These are phyloP conservation scores for Amblyornis subalaris DNA, from an alignment of 2,113 vertebrate genomes.

Conservation along the genomic window DNA sequence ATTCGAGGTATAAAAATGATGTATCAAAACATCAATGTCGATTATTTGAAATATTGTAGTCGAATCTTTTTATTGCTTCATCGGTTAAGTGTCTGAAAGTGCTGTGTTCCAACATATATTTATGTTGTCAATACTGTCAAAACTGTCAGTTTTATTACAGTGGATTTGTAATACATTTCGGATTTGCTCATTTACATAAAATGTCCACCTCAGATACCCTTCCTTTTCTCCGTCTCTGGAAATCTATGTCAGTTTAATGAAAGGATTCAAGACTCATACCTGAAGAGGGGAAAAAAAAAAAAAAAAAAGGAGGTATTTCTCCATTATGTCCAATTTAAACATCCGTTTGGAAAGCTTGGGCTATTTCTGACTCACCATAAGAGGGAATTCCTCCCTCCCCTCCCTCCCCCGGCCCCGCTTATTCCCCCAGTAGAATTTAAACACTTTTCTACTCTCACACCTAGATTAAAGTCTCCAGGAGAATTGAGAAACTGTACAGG, in stretches of 20 bases:
- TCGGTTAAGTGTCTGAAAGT: slow-evolving; percentile 81
- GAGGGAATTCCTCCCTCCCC: not conserved
- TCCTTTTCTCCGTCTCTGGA: slow-evolving; percentile 59
- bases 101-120: slow-evolving; percentile 80
- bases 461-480: not conserved
- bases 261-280: slow-evolving; percentile 58
- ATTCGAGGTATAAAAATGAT: slow-evolving; percentile 79
- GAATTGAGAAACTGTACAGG: not conserved
- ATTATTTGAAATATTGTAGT: slow-evolving; percentile 84
- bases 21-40: slow-evolving; percentile 81
- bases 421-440: not conserved
- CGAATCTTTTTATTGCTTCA: slow-evolving; percentile 80
- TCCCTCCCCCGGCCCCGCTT: not conserved
- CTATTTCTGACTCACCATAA: slow-evolving; percentile 55
- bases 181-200: slow-evolving; percentile 80
- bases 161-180: slow-evolving; percentile 75
- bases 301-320: not conserved
- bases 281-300: not conserved
- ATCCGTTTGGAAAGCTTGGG: slow-evolving; percentile 29
- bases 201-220: slow-evolving; percentile 67
- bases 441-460: not conserved
- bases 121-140: slow-evolving; percentile 81
- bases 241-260: slow-evolving; percentile 68
- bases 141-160: slow-evolving; percentile 79
- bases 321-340: slow-evolving; percentile 52